phyloP scores from a whole-genome alignment of 2,113 vertebrate genomes.

The Bubalus kerabau region DNA sequence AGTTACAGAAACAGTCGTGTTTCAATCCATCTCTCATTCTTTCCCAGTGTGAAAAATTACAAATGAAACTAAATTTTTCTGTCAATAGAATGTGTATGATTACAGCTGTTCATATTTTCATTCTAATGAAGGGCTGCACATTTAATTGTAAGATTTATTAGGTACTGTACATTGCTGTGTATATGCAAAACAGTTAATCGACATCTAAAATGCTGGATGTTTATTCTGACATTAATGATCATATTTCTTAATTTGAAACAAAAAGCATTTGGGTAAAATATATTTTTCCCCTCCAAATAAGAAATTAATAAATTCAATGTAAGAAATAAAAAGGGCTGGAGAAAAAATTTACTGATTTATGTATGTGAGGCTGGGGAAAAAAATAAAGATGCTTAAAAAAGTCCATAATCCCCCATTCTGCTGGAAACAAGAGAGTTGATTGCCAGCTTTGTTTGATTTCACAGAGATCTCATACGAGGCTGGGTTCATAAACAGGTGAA shows the following conservation, averaged over 20 bases:
- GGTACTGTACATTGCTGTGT: constrained; percentile 58
- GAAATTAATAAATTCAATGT: constrained; percentile 70
- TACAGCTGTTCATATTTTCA: constrained; percentile 85
- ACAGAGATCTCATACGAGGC: constrained; percentile 56
- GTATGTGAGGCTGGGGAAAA: background rate
- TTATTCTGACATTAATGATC: constrained; percentile 79
- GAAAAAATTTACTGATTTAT: constrained; percentile 27
- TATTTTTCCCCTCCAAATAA: constrained; percentile 67
- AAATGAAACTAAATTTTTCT: constrained; percentile 78
- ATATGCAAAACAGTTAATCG: constrained; percentile 74
- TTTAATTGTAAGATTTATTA: constrained; percentile 85
- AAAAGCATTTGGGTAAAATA: constrained; percentile 63
- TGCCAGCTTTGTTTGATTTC: constrained; percentile 65
- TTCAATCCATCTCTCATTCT: constrained; percentile 72
- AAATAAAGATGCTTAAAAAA: constrained; percentile 42
- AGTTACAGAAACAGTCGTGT: constrained; percentile 55
- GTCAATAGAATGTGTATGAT: constrained; percentile 79
- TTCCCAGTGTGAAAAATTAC: constrained; percentile 80
- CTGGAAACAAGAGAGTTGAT: constrained; percentile 60
- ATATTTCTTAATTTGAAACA: constrained; percentile 79
- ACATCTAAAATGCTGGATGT: constrained; percentile 76
- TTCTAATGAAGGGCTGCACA: constrained; percentile 82
- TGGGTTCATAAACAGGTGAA: constrained; percentile 85
- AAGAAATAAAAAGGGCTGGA: constrained; percentile 55
- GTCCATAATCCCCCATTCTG: constrained; percentile 45